Conservation (phyloP, 2,113 vertebrate genomes). For the Bubo bubo region DNA sequence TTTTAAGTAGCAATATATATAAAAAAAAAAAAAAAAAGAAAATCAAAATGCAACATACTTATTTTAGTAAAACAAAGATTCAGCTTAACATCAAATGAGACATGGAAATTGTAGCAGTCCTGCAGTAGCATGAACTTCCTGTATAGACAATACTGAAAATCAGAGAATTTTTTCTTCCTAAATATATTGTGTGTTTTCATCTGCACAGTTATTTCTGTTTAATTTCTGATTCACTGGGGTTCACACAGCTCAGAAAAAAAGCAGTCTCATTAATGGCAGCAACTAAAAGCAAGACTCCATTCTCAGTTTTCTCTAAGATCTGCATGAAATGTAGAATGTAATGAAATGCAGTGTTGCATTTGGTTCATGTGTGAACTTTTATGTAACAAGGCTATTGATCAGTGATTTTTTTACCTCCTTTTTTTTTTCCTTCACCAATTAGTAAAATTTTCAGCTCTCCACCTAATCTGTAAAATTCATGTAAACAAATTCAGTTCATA, state of each 20-base stretch:
- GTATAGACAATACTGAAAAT: neutral
- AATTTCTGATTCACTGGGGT: neutral
- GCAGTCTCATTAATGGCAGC: neutral
- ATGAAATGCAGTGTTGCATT: neutral
- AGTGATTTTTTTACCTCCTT: neutral
- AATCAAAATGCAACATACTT: neutral
- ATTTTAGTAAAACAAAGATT: neutral
- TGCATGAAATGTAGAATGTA: neutral
- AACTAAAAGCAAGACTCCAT: neutral
- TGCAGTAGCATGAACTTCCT: neutral
- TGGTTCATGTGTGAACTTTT: neutral
- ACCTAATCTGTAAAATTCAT: neutral
- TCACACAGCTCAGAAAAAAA: neutral
- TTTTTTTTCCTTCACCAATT: neutral
- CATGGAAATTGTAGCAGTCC: neutral
- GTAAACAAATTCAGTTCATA: neutral
- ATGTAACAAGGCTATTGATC: fast-evolving
- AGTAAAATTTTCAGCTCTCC: neutral
- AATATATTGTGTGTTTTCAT: neutral
- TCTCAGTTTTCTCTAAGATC: neutral
- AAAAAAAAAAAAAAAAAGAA: neutral
- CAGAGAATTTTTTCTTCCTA: neutral
- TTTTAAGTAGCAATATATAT: neutral
- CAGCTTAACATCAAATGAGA: neutral
- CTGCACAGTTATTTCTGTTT: neutral